Base-by-base conservation (phyloP, 1,140 invertebrate genomes). In the Patella vulgata region DNA sequence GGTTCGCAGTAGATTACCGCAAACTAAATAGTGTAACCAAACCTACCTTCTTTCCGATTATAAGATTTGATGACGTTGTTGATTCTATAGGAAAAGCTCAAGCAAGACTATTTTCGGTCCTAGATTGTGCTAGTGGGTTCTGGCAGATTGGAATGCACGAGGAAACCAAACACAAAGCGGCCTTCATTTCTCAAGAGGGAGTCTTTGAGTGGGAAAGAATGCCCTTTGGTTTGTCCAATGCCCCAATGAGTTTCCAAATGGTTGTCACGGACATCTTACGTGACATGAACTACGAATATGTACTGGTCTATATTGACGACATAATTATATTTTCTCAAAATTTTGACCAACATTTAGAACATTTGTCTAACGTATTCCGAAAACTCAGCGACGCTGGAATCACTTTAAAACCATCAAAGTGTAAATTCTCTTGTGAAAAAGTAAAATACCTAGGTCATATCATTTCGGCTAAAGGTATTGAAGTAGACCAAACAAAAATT, bases 1-100 rank as follows among this genome's bases (percentile, higher is more conserved):
- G 68, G n/a, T 68, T 70, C 27, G 61, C 51, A 46, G 60, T 66
- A 8, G 69, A 74, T 39, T 73, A 68, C 33, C 8, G 71, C 1
- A 63, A 66, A 61, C 44, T 75, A 0, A 75, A 75, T 48, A 11
- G 43, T 6, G 51, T 64, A 0, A 62, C 59, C 4, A 47, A 55
- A 46, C 53, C 40, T 44, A 40, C 44, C 5, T 36, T 30, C 12
- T 65, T 65, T 30, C 62, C 66, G 3, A 14, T 64, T 17, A 61
- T 58, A 14, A 27, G 65, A 9, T n/a, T 68, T 23, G 51, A 63
- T 14, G 60, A 68, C 53, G 56, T 59, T 9, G 40, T 67, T 53
- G 65, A 66, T 36, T 40, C 59, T 30, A 12, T 63, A 21, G 59
- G 55, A 12, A 33, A 31, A 6, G 44, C 57, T 31, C 36, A 69